These are phyloP conservation scores for Diaperis boleti DNA, from an alignment of 2,888 invertebrate species.

Conservation along the genomic window DNA sequence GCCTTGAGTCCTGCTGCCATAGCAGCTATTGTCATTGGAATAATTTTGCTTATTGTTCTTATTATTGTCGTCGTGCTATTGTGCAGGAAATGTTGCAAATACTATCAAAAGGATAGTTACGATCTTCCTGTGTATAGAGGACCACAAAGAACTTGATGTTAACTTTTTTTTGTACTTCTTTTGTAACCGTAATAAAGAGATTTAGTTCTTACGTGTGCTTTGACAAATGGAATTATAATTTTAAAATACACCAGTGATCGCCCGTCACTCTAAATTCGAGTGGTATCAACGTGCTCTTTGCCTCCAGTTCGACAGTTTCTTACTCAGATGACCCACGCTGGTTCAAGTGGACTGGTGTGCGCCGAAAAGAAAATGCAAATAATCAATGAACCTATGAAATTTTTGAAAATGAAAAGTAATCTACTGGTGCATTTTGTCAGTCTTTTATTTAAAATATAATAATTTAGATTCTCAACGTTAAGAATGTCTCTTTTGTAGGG, in stretches of 20 bases:
- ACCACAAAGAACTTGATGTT: conserved; percentile 31
- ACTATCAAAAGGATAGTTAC: conserved; percentile 66
- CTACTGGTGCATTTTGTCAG: no score
- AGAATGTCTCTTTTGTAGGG: no score
- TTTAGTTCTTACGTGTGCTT: background rate
- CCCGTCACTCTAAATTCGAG: no score
- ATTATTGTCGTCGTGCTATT: conserved; percentile 71
- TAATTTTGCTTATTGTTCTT: conserved; percentile 73
- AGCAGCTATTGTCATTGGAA: conserved; percentile 78
- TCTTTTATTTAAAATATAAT: no score
- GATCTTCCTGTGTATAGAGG: conserved; percentile 73
- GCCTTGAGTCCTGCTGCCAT: conserved; percentile 67
- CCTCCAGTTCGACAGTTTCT: background rate
- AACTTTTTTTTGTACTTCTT: conserved; percentile 2
- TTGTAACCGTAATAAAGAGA: background rate
- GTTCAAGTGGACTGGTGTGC: no score
- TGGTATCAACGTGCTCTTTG: background rate
- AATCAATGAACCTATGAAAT: no score
- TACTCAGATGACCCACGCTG: no score
- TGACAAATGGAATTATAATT: no score
- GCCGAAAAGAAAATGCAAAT: no score
- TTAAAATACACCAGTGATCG: no score
- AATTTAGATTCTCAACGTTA: no score
- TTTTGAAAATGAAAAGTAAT: background rate
- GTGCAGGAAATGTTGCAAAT: conserved; percentile 73